Conservation (phyloP, 2,797 vertebrate species). For the Tenualosa ilisha region DNA sequence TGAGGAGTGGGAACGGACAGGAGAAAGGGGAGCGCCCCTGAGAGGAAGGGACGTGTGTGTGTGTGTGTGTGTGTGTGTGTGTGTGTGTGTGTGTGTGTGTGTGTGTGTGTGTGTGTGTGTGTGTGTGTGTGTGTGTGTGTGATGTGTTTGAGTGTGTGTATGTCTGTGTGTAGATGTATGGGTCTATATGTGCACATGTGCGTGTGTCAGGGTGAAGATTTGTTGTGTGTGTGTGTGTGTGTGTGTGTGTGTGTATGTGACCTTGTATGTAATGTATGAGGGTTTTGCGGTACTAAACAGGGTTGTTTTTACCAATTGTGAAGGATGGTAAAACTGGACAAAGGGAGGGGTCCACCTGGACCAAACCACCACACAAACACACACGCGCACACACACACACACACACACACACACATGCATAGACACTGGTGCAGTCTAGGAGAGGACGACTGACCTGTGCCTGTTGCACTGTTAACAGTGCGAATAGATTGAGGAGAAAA, state of each 20-base stretch:
- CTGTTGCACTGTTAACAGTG: constrained; percentile 67
- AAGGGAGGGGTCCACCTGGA: constrained; percentile 55
- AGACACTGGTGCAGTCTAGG: not conserved
- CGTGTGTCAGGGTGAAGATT: not conserved
- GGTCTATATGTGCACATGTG: too few relatives aligned
- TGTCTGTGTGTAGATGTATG: too few relatives aligned
- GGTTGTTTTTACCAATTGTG: constrained; percentile 56
- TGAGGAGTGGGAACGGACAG: constrained; percentile 66
- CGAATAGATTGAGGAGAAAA: constrained; percentile 65
- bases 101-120: constrained; percentile 29
- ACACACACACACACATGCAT: constrained; percentile 29
- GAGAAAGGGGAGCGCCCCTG: constrained; percentile 65
- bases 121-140: not conserved
- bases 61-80: constrained; percentile 39
- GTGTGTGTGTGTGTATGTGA: constrained; percentile 29
- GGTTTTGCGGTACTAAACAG: constrained; percentile 24
- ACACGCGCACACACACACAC: constrained; percentile 21
- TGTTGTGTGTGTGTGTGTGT: constrained; percentile 26
- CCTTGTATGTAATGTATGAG: not conserved
- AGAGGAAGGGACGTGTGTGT: constrained; percentile 45
- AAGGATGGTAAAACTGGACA: constrained; percentile 66
- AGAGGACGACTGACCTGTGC: constrained; percentile 34
- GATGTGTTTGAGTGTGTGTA: not conserved
- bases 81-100: constrained; percentile 39
- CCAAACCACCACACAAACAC: constrained; percentile 37